phyloP scores from a whole-genome alignment of 1,140 invertebrate species.

The Cepaea nemoralis region DNA sequence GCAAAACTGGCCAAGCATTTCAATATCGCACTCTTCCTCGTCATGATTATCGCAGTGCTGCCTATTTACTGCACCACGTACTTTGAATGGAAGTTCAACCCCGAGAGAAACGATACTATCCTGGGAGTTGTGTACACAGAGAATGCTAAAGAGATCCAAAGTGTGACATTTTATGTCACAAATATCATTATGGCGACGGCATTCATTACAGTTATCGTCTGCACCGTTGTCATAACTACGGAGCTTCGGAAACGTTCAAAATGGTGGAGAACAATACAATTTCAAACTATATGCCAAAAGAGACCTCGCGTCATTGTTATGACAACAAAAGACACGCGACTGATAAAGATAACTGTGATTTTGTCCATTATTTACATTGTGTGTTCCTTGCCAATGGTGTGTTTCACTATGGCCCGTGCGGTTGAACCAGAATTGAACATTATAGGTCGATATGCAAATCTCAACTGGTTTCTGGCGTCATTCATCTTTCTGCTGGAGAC shows the following conservation, averaged over 20 bases:
- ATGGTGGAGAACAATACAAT: constrained; percentile 18
- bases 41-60: background rate
- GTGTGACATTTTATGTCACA: background rate
- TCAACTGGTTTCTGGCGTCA: constrained; percentile 13
- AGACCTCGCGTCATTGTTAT: background rate
- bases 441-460: background rate
- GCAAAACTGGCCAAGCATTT: constrained; percentile 91
- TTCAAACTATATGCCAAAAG: too few species aligned
- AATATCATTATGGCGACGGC: background rate
- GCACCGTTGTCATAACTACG: background rate
- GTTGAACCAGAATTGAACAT: constrained; percentile 11
- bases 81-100: constrained; percentile 17
- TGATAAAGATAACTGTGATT: background rate
- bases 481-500: background rate
- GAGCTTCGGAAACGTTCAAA: background rate
- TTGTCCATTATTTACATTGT: constrained; percentile 17
- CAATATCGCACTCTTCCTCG: constrained; percentile 54
- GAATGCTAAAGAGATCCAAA: background rate
- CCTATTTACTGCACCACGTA: constrained; percentile 15
- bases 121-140: constrained; percentile 24
- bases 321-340: background rate
- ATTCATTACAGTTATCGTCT: background rate
- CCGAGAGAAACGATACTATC: background rate
- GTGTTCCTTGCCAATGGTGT: background rate
- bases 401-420: background rate